These are phyloP conservation scores for Tortrix viridana DNA, from an alignment of 2,888 invertebrate genomes.

Conservation along the genomic window DNA sequence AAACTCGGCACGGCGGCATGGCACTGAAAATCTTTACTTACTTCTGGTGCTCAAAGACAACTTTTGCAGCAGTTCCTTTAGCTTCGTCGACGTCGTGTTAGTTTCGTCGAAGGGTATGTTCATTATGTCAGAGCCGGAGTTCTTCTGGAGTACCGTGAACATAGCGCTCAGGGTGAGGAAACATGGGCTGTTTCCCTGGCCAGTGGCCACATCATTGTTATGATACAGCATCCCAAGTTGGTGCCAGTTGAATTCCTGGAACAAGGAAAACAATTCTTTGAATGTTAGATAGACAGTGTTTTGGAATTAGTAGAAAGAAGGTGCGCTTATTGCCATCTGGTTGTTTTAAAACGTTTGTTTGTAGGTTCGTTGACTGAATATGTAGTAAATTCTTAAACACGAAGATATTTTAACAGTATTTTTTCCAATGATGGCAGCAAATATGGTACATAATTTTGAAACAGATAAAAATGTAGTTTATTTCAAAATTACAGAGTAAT, in stretches of 20 bases:
- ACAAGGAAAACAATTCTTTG: slow-evolving; percentile 52
- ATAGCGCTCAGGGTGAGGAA: slow-evolving; percentile 90
- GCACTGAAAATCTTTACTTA: slow-evolving; percentile 81
- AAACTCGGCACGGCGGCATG: too few species aligned
- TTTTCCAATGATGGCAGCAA: too few species aligned
- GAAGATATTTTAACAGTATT: too few species aligned
- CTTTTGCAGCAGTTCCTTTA: slow-evolving; percentile 84
- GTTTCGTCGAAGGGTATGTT: slow-evolving; percentile 87
- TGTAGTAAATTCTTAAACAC: too few species aligned
- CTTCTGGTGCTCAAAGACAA: slow-evolving; percentile 87
- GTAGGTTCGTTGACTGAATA: too few species aligned
- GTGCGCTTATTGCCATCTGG: too few species aligned
- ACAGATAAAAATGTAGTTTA: too few species aligned
- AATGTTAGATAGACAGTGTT: not conserved
- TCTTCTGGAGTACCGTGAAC: slow-evolving; percentile 75
- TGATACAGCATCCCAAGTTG: slow-evolving; percentile 89
- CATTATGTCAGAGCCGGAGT: slow-evolving; percentile 79
- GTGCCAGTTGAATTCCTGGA: slow-evolving; percentile 89
- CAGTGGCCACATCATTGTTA: slow-evolving; percentile 85
- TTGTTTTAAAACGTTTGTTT: too few species aligned
- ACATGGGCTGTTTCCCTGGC: slow-evolving; percentile 90
- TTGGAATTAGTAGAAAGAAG: too few species aligned
- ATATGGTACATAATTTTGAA: too few species aligned
- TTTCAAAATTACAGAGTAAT: too few species aligned
- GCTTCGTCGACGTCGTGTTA: slow-evolving; percentile 79